Base-by-base conservation (phyloP, 1,140 invertebrate genomes). In the Eumeta japonica region DNA sequence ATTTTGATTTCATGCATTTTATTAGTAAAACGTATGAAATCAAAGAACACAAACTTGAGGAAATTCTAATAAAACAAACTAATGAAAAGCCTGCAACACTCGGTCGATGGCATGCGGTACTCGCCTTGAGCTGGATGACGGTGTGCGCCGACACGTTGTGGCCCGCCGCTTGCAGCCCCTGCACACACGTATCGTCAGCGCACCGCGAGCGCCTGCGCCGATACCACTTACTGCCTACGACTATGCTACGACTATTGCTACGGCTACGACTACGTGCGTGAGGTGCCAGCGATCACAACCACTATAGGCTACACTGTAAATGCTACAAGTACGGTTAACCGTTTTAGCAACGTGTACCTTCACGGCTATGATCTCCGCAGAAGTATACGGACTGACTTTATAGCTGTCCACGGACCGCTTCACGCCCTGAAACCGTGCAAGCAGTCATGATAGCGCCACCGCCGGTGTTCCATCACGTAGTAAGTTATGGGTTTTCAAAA, bases 361-460 rank as follows among this genome's bases (percentile, higher is more conserved):
- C 51, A 95, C 88, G 65, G 91, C 91, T 76, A 94, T 91, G 78
- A 94, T 92, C 83, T 94, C 91, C 47, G 92, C 91, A 58, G 90
- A 93, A 53, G 90, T 93, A 63, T 71, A 71, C 31, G 68, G 62
- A 55, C 58, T 67, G 49, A 70, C 67, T 51, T 66, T 71, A 63
- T 55, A 71, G 63, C 53, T 71, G 64, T 71, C 66, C 78, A 95
- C 90, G 50, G 91, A 94, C 76, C 92, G 82, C 81, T 94, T 95
- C 79, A 94, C 83, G 64, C 90, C 90, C 84, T 84, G 79, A 33
- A 68, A 67, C 39, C 35, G 35, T 39, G n/a, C n/a, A n/a, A n/a
- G n/a, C n/a, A n/a, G n/a, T n/a, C n/a, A n/a, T n/a, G n/a, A n/a
- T n/a, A n/a, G n/a, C n/a, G n/a, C n/a, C n/a, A n/a, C n/a, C n/a